Conservation (phyloP, 2,797 vertebrate species). For the Clamator glandarius region DNA sequence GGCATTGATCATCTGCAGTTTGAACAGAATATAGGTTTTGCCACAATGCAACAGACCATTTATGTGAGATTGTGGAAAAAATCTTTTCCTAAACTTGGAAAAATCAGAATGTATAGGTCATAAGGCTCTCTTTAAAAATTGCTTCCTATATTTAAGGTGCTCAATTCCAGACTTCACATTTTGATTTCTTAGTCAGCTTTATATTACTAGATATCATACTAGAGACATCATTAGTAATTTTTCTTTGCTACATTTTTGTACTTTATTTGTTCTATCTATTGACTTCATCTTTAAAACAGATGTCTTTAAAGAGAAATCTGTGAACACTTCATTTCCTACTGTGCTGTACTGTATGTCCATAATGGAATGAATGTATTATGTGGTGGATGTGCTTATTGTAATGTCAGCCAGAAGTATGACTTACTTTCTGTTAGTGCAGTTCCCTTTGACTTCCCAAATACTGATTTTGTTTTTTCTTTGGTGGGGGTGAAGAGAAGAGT, state of each 20-base stretch:
- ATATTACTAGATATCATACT: not conserved
- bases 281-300: conserved; percentile 13
- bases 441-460: conserved; percentile 19
- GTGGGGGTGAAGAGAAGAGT: not conserved
- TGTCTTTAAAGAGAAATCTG: conserved; percentile 15
- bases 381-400: not conserved
- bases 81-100: conserved; percentile 5
- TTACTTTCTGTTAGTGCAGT: not conserved
- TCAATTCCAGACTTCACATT: not conserved
- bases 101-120: not conserved
- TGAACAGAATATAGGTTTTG: not conserved
- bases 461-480: not conserved
- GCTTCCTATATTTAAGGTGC: not conserved
- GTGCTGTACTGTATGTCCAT: not conserved
- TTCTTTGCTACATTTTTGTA: not conserved
- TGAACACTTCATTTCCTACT: not conserved
- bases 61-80: not conserved
- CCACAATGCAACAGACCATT: not conserved
- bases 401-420: not conserved
- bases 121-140: not conserved
- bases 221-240: not conserved
- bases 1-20: not conserved
- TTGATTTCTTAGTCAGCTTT: conserved; percentile 1
- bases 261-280: not conserved
- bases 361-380: not conserved